Percentiles rank a stretch among this genome's conserved stretches.
Conservation (phyloP, 2,797 vertebrate species). For the Saxicola maurus region DNA sequence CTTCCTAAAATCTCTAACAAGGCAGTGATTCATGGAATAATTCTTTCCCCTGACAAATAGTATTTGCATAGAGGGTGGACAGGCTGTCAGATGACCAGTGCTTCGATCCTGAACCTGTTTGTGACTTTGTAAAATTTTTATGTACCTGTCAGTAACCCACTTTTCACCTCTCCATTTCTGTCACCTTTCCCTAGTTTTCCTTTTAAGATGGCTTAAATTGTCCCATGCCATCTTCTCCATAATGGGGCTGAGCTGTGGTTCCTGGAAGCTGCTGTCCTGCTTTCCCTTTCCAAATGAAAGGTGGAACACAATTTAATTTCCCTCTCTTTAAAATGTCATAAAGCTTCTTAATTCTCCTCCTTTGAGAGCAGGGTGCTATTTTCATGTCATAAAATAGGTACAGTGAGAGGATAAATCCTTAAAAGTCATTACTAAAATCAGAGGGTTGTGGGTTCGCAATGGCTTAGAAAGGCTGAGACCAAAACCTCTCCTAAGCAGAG, state of each 20-base stretch:
- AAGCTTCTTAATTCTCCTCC: neutral
- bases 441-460: neutral
- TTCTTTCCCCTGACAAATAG: neutral
- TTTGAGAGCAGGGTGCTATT: neutral
- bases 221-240: neutral
- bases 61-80: neutral
- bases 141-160: neutral
- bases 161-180: neutral
- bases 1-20: neutral
- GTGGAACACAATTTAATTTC: neutral
- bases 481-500: neutral
- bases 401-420: neutral
- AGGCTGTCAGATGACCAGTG: neutral
- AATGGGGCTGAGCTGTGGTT: neutral
- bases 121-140: neutral
- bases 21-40: neutral
- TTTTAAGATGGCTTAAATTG: neutral
- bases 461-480: neutral
- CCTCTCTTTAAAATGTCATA: neutral
- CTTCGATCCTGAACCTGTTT: neutral
- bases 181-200: neutral
- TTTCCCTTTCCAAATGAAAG: slow-evolving; percentile 7
- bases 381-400: neutral
- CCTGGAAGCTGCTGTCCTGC: neutral
- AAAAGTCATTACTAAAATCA: neutral